Base-by-base conservation (phyloP, 2,797 vertebrate genomes). In the Gambelia wislizenii region DNA sequence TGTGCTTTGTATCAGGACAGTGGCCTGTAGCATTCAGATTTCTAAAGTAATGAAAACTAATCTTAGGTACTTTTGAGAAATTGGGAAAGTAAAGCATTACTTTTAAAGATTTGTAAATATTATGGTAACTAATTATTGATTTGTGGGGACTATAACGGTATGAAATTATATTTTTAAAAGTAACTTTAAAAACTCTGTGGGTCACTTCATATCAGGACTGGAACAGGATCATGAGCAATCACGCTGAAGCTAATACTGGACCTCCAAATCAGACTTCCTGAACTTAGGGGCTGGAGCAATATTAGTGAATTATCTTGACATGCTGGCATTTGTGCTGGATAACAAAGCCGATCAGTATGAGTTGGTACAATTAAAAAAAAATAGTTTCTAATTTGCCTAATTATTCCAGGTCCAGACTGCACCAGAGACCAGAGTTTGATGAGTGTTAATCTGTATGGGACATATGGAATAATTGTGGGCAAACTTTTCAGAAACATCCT, bases 401-500 rank as follows among this genome's bases (percentile, higher is more conserved):
- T 78, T 67, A 86, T 78, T 67, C 6, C 52, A 76, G 18, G 33
- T n/a, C n/a, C 47, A 77, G 44, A 14, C 30, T 64, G 20, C 36
- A 36, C 52, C 20, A 30, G 67, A 76, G 16, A 33, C 42, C 5
- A n/a, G 42, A 14, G 30, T 56, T 74, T 86, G 85, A 67, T 59
- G 20, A 78, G 59, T 39, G 20, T 49, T 49, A 64, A 69, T 30
- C 44, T 52, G 39, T 67, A n/a, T 36, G 49, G 39, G 47, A 39
- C 44, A 52, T 69, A 67, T 78, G 42, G 75, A 52, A 52, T 69
- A 61, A n/a, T 85, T 12, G 54, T 47, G 64, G 72, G 13, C 30
- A 47, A 86, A 47, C 76, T 86, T 36, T 86, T 59, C 44, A 69
- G 79, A 77, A 79, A 4, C 59, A 78, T 67, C 54, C 47, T 70